Evolutionary conservation across 1,140 invertebrate genomes (phyloP), one percentile per base, ranked within the genome.

Genomic region (Pseudachorutes palmiensis): DNA sequence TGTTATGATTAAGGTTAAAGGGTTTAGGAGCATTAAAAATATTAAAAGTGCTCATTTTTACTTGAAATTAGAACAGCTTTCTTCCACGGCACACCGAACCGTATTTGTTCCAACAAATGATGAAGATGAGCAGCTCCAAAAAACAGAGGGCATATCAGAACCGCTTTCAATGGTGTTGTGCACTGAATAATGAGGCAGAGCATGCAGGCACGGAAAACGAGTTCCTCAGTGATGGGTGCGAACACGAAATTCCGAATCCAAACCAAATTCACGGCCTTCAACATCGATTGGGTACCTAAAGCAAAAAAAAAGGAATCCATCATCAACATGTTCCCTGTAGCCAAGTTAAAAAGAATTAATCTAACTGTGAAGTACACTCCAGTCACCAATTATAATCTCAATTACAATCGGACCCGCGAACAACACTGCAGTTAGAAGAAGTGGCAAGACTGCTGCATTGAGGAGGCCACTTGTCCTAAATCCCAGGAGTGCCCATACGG

Each of bases 41-140:
- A 51, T 19, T 36, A 32, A 28, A 31, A 55, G 29, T 1, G 61
- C 57, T 68, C 59, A 22, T 57, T 66, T 68, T 81, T 81, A 89
- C 88, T 82, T 67, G 87, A 87, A 66, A 87, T 79, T 68, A 88
- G 76, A 26, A 91, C 70, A 1, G 88, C 87, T 19, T 81, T 82
- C 73, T 84, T 85, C 29, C 88, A 80, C 62, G 83, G 78, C 76
- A 85, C 82, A 49, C 89, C 89, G 2, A 65, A 33, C n/a, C 68
- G 65, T 28, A 72, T 80, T 74, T 86, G 85, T 76, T 95, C 93
- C 69, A 87, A 81, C 74, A 94, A 85, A 75, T 96, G 93, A 83
- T 97, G 93, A 75, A 95, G 87, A 81, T 97, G 93, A 62, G 92
- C 92, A 87, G 78, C 84, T 59, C 94, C 94, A 83, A 97, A 97